Evolutionary conservation across 2,113 vertebrate genomes (phyloP), one percentile per base, ranked within the genome.

Genomic region (Manacus vitellinus): DNA sequence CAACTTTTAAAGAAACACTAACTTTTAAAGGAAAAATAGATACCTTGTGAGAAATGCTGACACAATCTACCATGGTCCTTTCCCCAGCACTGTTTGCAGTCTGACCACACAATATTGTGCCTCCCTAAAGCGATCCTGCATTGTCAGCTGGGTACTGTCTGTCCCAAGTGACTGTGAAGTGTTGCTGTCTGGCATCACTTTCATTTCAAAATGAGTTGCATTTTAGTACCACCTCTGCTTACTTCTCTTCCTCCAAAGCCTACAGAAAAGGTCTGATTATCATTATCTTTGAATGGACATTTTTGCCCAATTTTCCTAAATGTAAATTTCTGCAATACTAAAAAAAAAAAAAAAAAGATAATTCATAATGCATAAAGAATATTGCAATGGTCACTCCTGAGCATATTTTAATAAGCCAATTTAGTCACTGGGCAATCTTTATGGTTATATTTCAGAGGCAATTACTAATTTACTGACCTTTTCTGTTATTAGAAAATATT

Each of bases 381-480:
- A 76, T 46, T 66, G 68, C 52, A 92, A 87, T 65, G 4, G 27
- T 78, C 44, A 82, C 22, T 85, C n/a, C 82, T 47, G 43, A 95
- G 35, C 20, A 39, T 68, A 76, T 88, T 85, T 93, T 92, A 94
- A 85, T 58, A 83, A 83, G 71, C 10, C 62, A 76, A 25, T 92
- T 78, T 70, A 90, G 51, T 79, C 54, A 56, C 55, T 41, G 58
- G 54, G 19, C 55, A 77, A 55, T 59, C 62, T 77, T 82, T 74
- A 63, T 59, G 67, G 39, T 79, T 83, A 35, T 30, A 66, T 70
- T 90, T 92, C 82, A 90, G 47, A 80, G 55, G 21, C 3, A 8
- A 91, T 76, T 85, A 77, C 71, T 80, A 49, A 93, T 94, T 91
- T 85, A 73, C 58, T 91, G 91, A 75, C 66, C 46, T 88, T 93